These are phyloP conservation scores for Athene noctua DNA, from an alignment of 2,113 vertebrate species.

Conservation along the genomic window DNA sequence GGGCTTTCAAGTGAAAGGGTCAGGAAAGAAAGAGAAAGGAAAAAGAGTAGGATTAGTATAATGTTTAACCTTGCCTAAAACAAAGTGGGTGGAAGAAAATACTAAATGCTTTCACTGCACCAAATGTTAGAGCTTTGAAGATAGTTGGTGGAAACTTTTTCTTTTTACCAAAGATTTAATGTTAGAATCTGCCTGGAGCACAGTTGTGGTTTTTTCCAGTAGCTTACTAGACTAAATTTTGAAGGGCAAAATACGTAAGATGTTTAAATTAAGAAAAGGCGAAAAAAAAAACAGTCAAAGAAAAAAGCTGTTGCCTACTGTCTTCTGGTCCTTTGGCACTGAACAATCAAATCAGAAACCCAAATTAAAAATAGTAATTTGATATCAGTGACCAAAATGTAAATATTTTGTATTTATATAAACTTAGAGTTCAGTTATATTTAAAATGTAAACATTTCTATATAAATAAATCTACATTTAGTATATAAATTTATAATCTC, in stretches of 20 bases:
- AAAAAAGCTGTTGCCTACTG: background rate
- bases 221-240: background rate
- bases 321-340: background rate
- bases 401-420: background rate
- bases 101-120: constrained; percentile 13
- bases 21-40: constrained; percentile 50
- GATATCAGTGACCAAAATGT: background rate
- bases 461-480: background rate
- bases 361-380: background rate
- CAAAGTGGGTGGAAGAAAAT: constrained; percentile 20
- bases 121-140: background rate
- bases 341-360: background rate
- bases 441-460: background rate
- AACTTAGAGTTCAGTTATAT: background rate
- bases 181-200: background rate
- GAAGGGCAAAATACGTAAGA: background rate
- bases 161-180: background rate
- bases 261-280: background rate
- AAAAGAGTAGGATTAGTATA: constrained; percentile 51
- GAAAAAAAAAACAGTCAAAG: background rate
- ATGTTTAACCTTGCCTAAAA: constrained; percentile 57
- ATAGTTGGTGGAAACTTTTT: background rate
- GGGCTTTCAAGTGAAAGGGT: constrained; percentile 64
- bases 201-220: background rate
- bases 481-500: background rate